Evolutionary conservation across 2,888 invertebrate genomes (phyloP), one percentile per base, ranked within the genome.

Genomic region (Camponotus fellah): DNA sequence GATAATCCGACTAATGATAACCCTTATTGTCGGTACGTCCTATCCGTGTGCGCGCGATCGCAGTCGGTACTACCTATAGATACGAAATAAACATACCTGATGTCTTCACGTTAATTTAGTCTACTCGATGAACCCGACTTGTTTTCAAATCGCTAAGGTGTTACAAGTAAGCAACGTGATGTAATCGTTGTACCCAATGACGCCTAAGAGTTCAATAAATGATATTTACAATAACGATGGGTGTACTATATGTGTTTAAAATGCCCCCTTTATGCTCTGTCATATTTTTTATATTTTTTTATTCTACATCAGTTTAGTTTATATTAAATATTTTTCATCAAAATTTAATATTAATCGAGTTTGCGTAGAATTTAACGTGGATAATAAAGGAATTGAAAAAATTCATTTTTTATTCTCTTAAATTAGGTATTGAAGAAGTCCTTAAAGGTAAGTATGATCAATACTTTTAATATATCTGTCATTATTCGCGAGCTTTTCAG

Each of bases 181-280:
- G 90, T 90, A 90, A 90, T 90, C 90, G 90, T 90, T 90, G 90
- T 90, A 90, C 84, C 89, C 88, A 88, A 90, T 90, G 87, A 88
- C 88, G 90, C 90, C 90, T 90, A 90, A 90, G 87, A 90, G 89
- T 90, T 90, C 90, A 90, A 90, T 90, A 90, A 90, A 90, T 90
- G 84, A 90, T 90, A 90, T 90, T 90, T 90, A 90, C 89, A 90
- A 90, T 89, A 82, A 82, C 32, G 32, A 10, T 32, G 37, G 26
- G 43, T n/a, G 9, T 68, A 46, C 46, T 14, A 17, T 49, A 56
- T 49, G n/a, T 0, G 49, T 26, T 43, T 21, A 64, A 40, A 8
- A 84, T 34, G 46, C 1, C 17, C 6, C 14, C 9, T 40, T 60
- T n/a, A 49, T 6, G 6, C 17, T 46, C 49, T 17, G 17, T 0